phyloP scores from a whole-genome alignment of 37 sponge, comb jelly and placozoan species.

The Cliona cf. orientalis region DNA sequence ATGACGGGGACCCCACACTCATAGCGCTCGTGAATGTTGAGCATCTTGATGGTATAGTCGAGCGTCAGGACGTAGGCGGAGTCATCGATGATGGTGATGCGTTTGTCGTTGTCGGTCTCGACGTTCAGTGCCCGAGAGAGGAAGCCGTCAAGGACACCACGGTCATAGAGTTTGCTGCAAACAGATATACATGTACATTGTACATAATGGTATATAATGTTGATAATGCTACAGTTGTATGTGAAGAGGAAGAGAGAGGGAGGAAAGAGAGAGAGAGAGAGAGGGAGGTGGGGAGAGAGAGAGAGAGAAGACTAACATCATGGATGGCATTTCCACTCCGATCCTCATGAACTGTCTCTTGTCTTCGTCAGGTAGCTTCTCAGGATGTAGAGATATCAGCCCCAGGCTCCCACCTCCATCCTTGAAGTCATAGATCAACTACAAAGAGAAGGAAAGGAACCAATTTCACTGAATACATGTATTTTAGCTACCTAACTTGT shows the following conservation, averaged over 20 bases:
- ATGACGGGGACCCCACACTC: constrained; percentile 90
- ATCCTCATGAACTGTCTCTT: constrained; percentile 37
- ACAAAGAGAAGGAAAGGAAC: no score
- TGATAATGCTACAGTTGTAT: not conserved
- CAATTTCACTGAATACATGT: no score
- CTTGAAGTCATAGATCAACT: constrained; percentile 77
- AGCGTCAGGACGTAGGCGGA: constrained; percentile 80
- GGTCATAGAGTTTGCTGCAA: constrained; percentile 55
- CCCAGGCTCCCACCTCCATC: constrained; percentile 60
- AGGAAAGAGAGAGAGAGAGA: no score
- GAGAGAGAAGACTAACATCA: no score
- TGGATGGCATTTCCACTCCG: constrained; percentile 59
- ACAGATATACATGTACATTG: not conserved
- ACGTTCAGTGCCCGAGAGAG: constrained; percentile 81
- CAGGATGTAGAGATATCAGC: constrained; percentile 70
- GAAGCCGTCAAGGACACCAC: constrained; percentile 65
- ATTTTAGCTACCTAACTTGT: no score
- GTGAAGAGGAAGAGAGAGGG: not conserved
- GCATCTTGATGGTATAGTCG: constrained; percentile 88
- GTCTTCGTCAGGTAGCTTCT: constrained; percentile 43
- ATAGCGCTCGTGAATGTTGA: constrained; percentile 74
- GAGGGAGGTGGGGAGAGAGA: no score
- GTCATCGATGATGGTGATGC: constrained; percentile 68
- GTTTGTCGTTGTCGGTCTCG: no score
- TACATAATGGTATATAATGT: not conserved